Evolutionary conservation across 2,113 vertebrate species (phyloP).

Genomic region (Ameiurus melas): DNA sequence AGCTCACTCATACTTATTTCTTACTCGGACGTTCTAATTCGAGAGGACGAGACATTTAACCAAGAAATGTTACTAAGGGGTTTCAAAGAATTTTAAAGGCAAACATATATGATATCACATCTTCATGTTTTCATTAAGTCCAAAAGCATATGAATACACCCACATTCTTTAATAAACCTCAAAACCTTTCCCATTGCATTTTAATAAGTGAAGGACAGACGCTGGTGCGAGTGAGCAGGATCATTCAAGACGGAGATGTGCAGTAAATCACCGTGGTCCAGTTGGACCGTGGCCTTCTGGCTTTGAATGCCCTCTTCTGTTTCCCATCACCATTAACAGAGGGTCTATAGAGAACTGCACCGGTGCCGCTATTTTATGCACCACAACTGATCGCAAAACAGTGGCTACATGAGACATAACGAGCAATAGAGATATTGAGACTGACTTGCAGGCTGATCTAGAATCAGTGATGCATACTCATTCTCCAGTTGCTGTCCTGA

Average conservation of each 20-base stretch:
- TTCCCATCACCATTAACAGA: slow-evolving; percentile 32
- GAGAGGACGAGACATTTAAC: background rate
- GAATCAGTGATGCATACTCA: background rate
- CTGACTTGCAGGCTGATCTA: background rate
- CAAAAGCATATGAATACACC: slow-evolving; percentile 20
- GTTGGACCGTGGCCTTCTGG: slow-evolving; percentile 9
- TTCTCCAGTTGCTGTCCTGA: background rate
- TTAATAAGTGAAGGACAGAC: slow-evolving; percentile 16
- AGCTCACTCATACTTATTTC: background rate
- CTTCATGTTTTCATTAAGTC: background rate
- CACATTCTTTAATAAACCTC: background rate
- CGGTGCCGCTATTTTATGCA: background rate
- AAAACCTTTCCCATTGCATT: slow-evolving; percentile 7
- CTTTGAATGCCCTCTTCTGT: slow-evolving; percentile 35
- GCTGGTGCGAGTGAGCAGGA: slow-evolving; percentile 5
- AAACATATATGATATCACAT: background rate
- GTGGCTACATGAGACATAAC: background rate
- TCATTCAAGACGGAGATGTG: slow-evolving; percentile 10
- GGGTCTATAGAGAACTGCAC: background rate
- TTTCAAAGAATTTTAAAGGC: background rate
- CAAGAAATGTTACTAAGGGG: background rate
- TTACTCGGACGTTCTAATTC: background rate
- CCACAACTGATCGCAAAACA: background rate
- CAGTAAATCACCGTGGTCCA: slow-evolving; percentile 22
- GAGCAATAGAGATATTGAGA: background rate